Evolutionary conservation across 2,113 vertebrate species (phyloP).

Genomic region (Paratilapia polleni): DNA sequence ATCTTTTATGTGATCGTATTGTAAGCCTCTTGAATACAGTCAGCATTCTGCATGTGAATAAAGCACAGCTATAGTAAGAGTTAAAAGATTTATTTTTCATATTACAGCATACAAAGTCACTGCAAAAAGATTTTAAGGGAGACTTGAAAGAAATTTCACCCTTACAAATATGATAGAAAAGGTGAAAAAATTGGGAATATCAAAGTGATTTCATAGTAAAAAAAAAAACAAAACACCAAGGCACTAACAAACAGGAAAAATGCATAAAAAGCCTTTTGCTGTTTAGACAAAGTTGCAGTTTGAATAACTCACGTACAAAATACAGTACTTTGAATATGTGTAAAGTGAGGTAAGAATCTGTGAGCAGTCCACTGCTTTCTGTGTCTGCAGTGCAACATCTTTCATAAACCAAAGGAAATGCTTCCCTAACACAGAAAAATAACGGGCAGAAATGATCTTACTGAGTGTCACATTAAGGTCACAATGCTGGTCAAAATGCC

Average conservation of each 20-base stretch:
- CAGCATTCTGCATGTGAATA: neutral
- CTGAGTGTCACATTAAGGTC: slow-evolving; percentile 10
- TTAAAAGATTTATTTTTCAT: slow-evolving; percentile 73
- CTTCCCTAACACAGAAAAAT: neutral
- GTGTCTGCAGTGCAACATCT: slow-evolving; percentile 26
- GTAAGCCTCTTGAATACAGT: neutral
- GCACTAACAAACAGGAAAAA: slow-evolving; percentile 76
- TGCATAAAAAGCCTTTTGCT: slow-evolving; percentile 67
- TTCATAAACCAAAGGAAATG: slow-evolving; percentile 28
- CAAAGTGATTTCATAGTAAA: slow-evolving; percentile 69
- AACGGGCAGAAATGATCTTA: neutral
- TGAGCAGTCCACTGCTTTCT: slow-evolving; percentile 56
- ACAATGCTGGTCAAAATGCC: slow-evolving; percentile 29
- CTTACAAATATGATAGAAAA: slow-evolving; percentile 79
- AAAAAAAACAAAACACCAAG: slow-evolving; percentile 68
- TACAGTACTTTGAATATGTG: slow-evolving; percentile 69
- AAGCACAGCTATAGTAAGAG: neutral
- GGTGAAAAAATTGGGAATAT: slow-evolving; percentile 68
- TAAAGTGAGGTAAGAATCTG: slow-evolving; percentile 71
- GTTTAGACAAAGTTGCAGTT: slow-evolving; percentile 31
- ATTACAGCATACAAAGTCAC: slow-evolving; percentile 74
- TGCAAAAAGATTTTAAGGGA: slow-evolving; percentile 62
- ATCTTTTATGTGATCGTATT: neutral
- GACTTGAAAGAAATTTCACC: slow-evolving; percentile 44
- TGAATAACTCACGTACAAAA: slow-evolving; percentile 56